Evolutionary conservation across 2,113 vertebrate genomes (phyloP), one percentile per base, ranked within the genome.

Genomic region (Trematocara zebra): DNA sequence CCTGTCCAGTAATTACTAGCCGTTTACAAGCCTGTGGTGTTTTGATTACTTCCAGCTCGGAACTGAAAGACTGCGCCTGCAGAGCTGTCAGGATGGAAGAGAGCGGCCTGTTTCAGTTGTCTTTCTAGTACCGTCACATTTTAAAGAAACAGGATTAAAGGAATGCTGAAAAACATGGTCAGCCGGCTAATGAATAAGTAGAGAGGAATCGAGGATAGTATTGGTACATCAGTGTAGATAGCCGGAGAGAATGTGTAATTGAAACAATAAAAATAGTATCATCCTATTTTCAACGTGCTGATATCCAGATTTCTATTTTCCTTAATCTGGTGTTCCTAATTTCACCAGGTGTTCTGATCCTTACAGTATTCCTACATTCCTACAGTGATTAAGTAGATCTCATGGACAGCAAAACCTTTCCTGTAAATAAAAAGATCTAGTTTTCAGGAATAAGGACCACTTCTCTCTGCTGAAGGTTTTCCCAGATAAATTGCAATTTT

Each of bases 161-260:
- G 78, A 91, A 92, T 91, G 83, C 42, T 61, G 67, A 33, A 80
- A 33, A 92, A 90, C 86, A 15, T 28, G 87, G 1, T 56, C 44
- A 7, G 2, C 10, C 1, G 9, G 76, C 5, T 72, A 6, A 3
- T 23, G 49, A 40, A 47, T n/a, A 20, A 37, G 51, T 3, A 67
- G 10, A 72, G 47, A 35, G 7, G 11, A 35, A 26, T 26, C 18
- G 5, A 15, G 7, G 14, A 51, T 17, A 26, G 37, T 14, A 47
- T 49, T 31, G 42, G 3, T 18, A 1, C 67, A 26, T 37, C 9
- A 11, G 31, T 11, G 11, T 35, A 44, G 20, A 26, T 31, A 37
- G 8, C 14, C 11, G 11, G 17, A 31, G 18, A 26, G 26, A 8
- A 31, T 76, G 42, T 31, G 10, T 31, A 28, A 5, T 18, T 49